Evolutionary conservation across 2,888 invertebrate species (phyloP).

Genomic region (Tetranychus truncatus): DNA sequence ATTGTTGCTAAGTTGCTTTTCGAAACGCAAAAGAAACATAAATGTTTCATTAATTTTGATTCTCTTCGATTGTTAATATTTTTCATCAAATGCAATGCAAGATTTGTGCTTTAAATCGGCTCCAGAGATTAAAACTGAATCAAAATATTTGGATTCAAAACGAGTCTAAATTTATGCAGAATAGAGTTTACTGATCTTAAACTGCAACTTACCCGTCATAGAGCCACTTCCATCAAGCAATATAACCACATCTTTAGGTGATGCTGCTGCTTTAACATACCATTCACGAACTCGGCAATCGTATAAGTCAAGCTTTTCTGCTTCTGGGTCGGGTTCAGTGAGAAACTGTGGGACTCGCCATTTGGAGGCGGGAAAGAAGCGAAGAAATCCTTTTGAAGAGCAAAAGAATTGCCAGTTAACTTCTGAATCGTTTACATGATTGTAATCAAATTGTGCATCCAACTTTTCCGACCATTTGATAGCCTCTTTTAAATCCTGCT

Average conservation of each 20-base stretch:
- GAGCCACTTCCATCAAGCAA: constrained; percentile 87
- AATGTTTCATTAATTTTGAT: too few species aligned
- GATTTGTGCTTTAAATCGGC: constrained; percentile 33
- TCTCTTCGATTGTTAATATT: constrained; percentile 34
- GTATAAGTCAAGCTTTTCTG: constrained; percentile 50
- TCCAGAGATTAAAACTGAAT: too few species aligned
- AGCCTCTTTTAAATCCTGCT: constrained; percentile 57
- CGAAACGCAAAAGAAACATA: too few species aligned
- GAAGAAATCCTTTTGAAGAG: constrained; percentile 70
- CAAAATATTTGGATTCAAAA: constrained; percentile 20
- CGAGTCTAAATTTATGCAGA: background rate
- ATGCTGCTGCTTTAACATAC: constrained; percentile 84
- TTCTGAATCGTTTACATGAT: constrained; percentile 70
- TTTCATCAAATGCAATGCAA: too few species aligned
- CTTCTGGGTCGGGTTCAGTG: constrained; percentile 19
- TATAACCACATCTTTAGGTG: constrained; percentile 90
- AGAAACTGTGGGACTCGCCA: constrained; percentile 17
- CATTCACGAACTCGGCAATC: constrained; percentile 81
- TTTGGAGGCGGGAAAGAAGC: constrained; percentile 53
- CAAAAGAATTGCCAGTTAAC: constrained; percentile 96
- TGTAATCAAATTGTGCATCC: constrained; percentile 61
- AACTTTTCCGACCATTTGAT: constrained; percentile 77
- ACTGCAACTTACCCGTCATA: constrained; percentile 55
- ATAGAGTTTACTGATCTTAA: background rate
- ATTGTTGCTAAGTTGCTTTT: too few species aligned